Evolutionary conservation across 2,113 vertebrate species (phyloP).

Genomic region (rat (Rattus norvegicus)): GRCr8 NC_086028.1:107349001-107349500

Average conservation of each 20-base stretch:
- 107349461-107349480: background rate
- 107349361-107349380: background rate
- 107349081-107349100: background rate
- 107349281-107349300: background rate
- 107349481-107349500: conserved; percentile 85
- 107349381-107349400: background rate
- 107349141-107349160: rapidly evolving
- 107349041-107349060: too few relatives aligned
- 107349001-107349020: background rate
- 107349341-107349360: rapidly evolving
- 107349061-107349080: background rate
- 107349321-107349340: background rate
- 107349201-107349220: background rate
- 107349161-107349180: rapidly evolving
- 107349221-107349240: background rate
- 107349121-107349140: background rate
- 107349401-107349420: too few relatives aligned
- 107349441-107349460: rapidly evolving
- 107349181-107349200: background rate
- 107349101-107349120: background rate
- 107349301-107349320: background rate
- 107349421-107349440: background rate
- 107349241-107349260: background rate
- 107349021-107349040: too few relatives aligned
- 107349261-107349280: background rate